These are phyloP conservation scores for Pantherophis alleghaniensis DNA, from an alignment of 2,797 vertebrate species.

Conservation along the genomic window DNA sequence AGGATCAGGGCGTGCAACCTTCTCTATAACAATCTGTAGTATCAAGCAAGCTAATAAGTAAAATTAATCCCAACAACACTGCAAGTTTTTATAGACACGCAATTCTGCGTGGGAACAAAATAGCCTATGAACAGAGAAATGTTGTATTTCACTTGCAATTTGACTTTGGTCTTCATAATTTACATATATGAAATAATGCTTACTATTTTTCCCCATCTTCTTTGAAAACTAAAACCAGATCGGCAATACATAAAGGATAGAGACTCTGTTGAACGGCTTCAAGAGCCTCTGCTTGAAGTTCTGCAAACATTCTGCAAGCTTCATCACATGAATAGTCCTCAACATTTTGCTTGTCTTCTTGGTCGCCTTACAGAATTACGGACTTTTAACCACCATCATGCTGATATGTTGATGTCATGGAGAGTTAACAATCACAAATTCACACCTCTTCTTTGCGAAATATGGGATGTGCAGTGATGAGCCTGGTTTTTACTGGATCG, in stretches of 20 bases:
- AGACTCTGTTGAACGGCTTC: conserved; percentile 88
- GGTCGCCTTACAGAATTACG: conserved; percentile 92
- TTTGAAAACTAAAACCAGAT: conserved; percentile 73
- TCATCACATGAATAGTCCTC: conserved; percentile 86
- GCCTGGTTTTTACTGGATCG: not conserved
- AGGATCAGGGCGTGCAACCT: not conserved
- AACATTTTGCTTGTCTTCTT: conserved; percentile 94
- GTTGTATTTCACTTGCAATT: not conserved
- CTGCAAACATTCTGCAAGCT: conserved; percentile 88
- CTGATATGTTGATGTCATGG: conserved; percentile 97
- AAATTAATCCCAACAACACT: not conserved
- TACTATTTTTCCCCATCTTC: conserved; percentile 14
- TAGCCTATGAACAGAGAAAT: not conserved
- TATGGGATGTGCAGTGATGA: conserved; percentile 96
- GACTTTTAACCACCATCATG: conserved; percentile 93
- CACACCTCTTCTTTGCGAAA: conserved; percentile 95
- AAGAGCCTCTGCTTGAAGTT: conserved; percentile 88
- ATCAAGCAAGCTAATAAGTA: not conserved
- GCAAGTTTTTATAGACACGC: not conserved
- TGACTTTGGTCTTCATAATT: not conserved
- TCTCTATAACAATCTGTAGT: not conserved
- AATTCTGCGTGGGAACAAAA: not conserved
- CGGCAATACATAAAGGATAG: conserved; percentile 91
- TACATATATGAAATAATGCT: not conserved
- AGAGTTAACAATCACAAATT: conserved; percentile 93